Percentiles rank a stretch among this genome's conserved stretches.
Conservation (phyloP, 2,797 vertebrate genomes). For the Iguana delicatissima region DNA sequence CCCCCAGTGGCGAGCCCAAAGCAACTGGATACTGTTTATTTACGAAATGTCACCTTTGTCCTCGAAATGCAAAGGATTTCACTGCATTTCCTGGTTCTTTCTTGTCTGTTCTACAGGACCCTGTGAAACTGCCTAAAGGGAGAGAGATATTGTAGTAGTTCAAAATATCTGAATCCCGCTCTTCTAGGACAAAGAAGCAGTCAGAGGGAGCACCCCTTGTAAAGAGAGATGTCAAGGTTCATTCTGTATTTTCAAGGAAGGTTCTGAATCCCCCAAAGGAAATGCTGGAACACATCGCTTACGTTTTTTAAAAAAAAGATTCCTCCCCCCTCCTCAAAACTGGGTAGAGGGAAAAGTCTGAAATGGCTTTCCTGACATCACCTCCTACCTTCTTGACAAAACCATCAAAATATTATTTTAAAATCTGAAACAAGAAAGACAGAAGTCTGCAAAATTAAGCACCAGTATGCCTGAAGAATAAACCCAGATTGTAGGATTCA, state of each 20-base stretch:
- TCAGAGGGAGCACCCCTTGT: not conserved
- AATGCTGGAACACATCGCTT: not conserved
- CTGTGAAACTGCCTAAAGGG: no score
- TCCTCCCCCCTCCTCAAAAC: not conserved
- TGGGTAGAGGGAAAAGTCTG: not conserved
- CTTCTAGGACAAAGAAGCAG: not conserved
- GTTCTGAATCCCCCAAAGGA: not conserved
- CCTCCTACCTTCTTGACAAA: not conserved
- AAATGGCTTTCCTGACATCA: not conserved
- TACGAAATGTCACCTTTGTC: not conserved
- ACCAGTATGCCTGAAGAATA: no score
- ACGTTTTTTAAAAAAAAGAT: not conserved
- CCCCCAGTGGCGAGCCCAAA: not conserved
- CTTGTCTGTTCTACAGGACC: not conserved
- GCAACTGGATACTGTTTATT: not conserved
- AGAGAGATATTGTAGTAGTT: not conserved
- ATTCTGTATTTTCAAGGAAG: not conserved
- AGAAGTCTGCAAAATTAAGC: no score
- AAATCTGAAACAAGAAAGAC: not conserved
- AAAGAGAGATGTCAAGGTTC: no score
- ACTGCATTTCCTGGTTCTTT: not conserved
- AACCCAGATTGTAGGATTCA: no score
- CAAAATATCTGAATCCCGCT: not conserved
- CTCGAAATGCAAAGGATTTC: not conserved
- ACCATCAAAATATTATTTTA: not conserved